A percentile compares a stretch with the other conserved stretches of the same genome.
phyloP scores from a whole-genome alignment of 1,140 invertebrate species.

The Plectrocnemia conspersa region DNA sequence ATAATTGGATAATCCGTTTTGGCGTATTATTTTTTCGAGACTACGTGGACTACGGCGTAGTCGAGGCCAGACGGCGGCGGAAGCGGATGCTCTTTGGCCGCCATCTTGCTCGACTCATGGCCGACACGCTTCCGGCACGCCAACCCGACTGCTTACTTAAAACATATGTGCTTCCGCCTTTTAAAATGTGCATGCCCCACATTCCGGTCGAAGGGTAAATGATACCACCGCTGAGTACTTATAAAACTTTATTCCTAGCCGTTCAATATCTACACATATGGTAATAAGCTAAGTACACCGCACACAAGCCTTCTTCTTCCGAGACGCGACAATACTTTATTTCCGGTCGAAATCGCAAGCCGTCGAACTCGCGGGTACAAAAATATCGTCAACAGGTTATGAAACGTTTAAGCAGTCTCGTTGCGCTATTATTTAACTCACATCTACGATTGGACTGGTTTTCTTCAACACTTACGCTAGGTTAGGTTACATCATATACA shows the following conservation, averaged over 20 bases:
- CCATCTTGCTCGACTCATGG: constrained; percentile 23
- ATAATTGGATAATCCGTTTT: constrained; percentile 26
- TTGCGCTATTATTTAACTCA: not conserved
- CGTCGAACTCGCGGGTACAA: no score
- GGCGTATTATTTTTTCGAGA: constrained; percentile 16
- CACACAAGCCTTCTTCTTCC: not conserved
- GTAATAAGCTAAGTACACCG: constrained; percentile 14
- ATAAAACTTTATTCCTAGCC: constrained; percentile 23
- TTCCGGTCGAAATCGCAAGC: no score
- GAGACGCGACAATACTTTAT: not conserved
- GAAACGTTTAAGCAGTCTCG: constrained; percentile 1
- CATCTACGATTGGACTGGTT: constrained; percentile 4
- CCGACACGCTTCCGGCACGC: constrained; percentile 8
- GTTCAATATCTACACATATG: constrained; percentile 18
- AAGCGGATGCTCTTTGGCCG: constrained; percentile 29
- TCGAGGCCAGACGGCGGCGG: constrained; percentile 6
- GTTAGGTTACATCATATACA: no score
- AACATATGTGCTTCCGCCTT: constrained; percentile 16
- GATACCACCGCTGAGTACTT: not conserved
- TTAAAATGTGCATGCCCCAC: constrained; percentile 18
- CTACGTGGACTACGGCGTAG: not conserved
- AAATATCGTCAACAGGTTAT: no score
- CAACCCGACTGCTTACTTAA: not conserved
- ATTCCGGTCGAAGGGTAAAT: not conserved
- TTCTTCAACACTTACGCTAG: no score